Conservation (phyloP, 2,888 invertebrate species). For the Empis stercorea region DNA sequence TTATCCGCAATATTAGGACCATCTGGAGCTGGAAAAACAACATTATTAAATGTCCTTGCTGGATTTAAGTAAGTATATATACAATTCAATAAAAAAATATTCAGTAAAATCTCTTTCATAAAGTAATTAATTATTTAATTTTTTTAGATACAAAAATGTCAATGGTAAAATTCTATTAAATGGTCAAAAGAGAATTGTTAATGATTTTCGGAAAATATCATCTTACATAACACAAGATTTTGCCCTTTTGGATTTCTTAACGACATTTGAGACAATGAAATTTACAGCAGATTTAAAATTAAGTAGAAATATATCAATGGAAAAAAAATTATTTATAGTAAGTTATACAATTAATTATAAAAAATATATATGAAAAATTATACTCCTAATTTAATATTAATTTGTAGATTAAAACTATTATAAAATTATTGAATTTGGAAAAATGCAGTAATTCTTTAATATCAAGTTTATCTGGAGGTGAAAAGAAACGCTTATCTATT, state of each 20-base stretch:
- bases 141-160: slow-evolving; percentile 27
- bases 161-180: slow-evolving; percentile 59
- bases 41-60: slow-evolving; percentile 59
- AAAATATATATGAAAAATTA: neutral
- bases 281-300: slow-evolving; percentile 78
- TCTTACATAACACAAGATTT: slow-evolving; percentile 85
- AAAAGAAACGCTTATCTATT: slow-evolving; percentile 77
- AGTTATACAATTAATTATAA: slow-evolving; percentile 17
- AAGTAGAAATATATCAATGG: slow-evolving; percentile 42
- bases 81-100: neutral
- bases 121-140: too few species aligned
- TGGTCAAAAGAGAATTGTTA: slow-evolving; percentile 47
- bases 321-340: slow-evolving; percentile 56
- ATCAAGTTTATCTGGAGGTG: slow-evolving; percentile 68
- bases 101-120: too few species aligned
- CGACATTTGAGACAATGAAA: slow-evolving; percentile 68
- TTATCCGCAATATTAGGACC: slow-evolving; percentile 55
- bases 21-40: slow-evolving; percentile 65
- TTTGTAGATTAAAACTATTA: slow-evolving; percentile 61
- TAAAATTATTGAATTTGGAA: slow-evolving; percentile 58
- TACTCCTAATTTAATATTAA: too few species aligned
- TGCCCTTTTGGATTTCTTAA: slow-evolving; percentile 63
- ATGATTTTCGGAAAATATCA: slow-evolving; percentile 43
- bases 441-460: slow-evolving; percentile 53
- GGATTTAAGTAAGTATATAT: slow-evolving; percentile 45